phyloP scores from a whole-genome alignment of 2,797 vertebrate species.

The Aselliscus stoliczkanus region DNA sequence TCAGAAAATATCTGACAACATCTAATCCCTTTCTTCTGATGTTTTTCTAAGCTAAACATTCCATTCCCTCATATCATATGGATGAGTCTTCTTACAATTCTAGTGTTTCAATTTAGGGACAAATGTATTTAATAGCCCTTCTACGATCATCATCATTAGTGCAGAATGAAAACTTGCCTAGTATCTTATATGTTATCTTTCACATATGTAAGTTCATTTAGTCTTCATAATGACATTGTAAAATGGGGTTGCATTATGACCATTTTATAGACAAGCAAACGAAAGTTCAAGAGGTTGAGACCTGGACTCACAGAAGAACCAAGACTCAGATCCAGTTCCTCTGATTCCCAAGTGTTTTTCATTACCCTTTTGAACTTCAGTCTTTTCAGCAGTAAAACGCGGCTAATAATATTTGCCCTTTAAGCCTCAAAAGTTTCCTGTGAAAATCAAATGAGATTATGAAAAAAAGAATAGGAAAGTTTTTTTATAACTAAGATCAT shows the following conservation, averaged over 20 bases:
- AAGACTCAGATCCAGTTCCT: not conserved
- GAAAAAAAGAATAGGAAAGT: not conserved
- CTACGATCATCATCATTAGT: not conserved
- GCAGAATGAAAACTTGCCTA: not conserved
- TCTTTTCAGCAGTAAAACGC: not conserved
- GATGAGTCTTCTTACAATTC: not conserved
- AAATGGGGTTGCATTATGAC: not conserved
- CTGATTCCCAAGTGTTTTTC: not conserved
- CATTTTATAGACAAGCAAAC: not conserved
- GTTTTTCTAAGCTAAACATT: not conserved
- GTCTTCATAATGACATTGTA: not conserved
- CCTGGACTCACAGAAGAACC: not conserved
- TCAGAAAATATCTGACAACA: constrained; percentile 15
- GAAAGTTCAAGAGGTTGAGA: not conserved
- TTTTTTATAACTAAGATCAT: constrained; percentile 27
- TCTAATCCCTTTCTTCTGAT: not conserved
- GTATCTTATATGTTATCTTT: not conserved
- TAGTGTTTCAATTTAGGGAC: not conserved
- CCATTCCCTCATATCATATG: not conserved
- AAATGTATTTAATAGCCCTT: not conserved
- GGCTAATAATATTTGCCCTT: not conserved
- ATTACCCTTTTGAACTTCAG: not conserved
- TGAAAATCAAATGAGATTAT: constrained; percentile 15
- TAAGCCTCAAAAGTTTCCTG: not conserved
- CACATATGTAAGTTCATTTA: not conserved